phyloP scores from a whole-genome alignment of 1,140 invertebrate genomes.

The Hylaeus anthracinus region DNA sequence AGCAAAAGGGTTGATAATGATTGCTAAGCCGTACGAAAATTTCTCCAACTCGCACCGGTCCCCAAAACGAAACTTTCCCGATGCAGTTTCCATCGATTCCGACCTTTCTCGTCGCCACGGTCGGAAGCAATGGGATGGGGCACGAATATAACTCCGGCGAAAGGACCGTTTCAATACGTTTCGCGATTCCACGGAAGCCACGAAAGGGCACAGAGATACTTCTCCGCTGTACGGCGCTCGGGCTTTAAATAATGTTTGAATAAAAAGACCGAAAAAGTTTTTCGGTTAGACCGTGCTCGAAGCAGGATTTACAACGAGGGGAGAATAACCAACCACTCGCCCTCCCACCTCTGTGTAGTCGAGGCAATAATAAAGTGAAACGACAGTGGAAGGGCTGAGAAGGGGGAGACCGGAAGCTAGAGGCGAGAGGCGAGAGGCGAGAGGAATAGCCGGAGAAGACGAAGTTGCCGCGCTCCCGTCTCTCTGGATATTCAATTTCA shows the following conservation, averaged over 20 bases:
- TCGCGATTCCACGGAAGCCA: background rate
- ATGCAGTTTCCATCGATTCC: background rate
- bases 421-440: conserved; percentile 23
- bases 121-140: no score
- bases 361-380: conserved; percentile 43
- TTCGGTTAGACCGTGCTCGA: conserved; percentile 31
- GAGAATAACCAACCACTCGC: conserved; percentile 14
- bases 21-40: no score
- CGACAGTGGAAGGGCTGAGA: background rate
- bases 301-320: conserved; percentile 33
- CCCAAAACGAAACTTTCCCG: background rate
- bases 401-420: background rate
- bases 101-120: background rate
- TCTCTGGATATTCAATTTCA: conserved; percentile 50
- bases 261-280: conserved; percentile 37
- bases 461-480: background rate
- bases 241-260: conserved; percentile 40
- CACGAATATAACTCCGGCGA: background rate
- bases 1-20: no score
- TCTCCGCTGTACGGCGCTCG: background rate
- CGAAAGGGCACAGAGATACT: background rate
- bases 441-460: conserved; percentile 15
- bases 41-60: background rate
- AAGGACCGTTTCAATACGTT: conserved; percentile 6
- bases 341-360: background rate